These are phyloP conservation scores for Nanorana parkeri DNA, from an alignment of 2,113 vertebrate genomes.

Conservation along the genomic window DNA sequence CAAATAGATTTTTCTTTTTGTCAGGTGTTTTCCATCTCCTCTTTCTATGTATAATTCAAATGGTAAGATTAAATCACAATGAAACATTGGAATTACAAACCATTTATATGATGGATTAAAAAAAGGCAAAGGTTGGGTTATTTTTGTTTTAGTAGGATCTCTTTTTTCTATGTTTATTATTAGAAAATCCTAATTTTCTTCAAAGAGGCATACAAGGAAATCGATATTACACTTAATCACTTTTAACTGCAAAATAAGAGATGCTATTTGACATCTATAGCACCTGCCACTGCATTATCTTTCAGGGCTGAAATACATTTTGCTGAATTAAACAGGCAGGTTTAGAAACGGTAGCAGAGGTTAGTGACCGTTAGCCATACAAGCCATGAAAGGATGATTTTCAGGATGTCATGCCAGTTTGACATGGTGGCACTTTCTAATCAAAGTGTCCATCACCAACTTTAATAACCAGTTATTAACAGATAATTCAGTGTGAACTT, in stretches of 20 bases:
- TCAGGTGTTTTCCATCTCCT: conserved; percentile 36
- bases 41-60: conserved; percentile 55
- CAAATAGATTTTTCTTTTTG: conserved; percentile 48
- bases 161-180: conserved; percentile 26
- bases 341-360: conserved; percentile 3
- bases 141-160: conserved; percentile 27
- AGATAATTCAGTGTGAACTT: no score
- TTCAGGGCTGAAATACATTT: conserved; percentile 23
- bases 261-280: conserved; percentile 25
- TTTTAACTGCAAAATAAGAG: conserved; percentile 48
- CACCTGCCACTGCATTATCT: conserved; percentile 40
- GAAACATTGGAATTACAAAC: conserved; percentile 42
- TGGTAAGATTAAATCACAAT: conserved; percentile 48
- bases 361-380: conserved; percentile 27
- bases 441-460: not conserved
- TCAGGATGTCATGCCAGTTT: conserved; percentile 3
- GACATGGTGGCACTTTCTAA: not conserved
- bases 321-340: conserved; percentile 1
- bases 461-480: not conserved
- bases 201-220: conserved; percentile 11
- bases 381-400: not conserved
- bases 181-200: conserved; percentile 38
- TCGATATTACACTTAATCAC: conserved; percentile 47
- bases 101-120: conserved; percentile 53
- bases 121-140: conserved; percentile 36